Evolutionary conservation across 2,113 vertebrate genomes (phyloP), one percentile per base, ranked within the genome.

Genomic region (Petrocephalus zakoni): DNA sequence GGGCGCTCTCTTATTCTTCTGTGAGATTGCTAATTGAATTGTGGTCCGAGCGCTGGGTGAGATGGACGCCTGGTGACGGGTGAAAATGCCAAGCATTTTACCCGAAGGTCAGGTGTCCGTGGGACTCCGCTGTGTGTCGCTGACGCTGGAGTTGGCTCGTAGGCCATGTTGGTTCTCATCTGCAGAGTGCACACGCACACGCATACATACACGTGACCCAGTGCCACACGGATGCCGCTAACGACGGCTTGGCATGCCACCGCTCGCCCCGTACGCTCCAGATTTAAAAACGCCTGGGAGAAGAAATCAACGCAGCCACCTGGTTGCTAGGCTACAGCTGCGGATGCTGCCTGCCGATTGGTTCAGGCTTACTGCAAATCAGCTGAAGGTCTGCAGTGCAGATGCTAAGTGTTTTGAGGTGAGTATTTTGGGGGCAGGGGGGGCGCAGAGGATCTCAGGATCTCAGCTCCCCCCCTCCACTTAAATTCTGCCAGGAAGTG

Each of bases 321-420:
- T 64, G 53, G 86, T 87, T 34, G 85, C 86, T 87, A 42, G 56
- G 86, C 86, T 47, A 87, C 86, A 61, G 86, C 86, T 47, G 86
- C 21, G 37, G 56, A 47, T n/a, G 56, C 86, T 1, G 55, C 55
- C 37, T 61, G 17, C 55, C 15, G 19, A 64, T 64, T 87, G 55
- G 86, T 3, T 15, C 5, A 46, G 25, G 56, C 15, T 61, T 15
- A 37, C 17, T 56, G 58, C 21, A 10, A 46, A 19, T 87, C 37
- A 42, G 72, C 46, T 9, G 3, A 46, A 87, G 56, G 86, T 58
- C 86, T 87, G 86, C 86, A 87, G 86, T 87, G 86, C 85, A 58
- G 85, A 87, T 87, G 37, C 53, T 47, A 37, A 87, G 55, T 87
- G 53, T 47, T 46, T 81, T 82, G 46, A 37, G 21, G 29, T 49